A percentile compares a stretch with the other conserved stretches of the same genome.
These are phyloP conservation scores for Gymnocypris eckloni DNA, from an alignment of 2,797 vertebrate genomes.

Conservation along the genomic window DNA sequence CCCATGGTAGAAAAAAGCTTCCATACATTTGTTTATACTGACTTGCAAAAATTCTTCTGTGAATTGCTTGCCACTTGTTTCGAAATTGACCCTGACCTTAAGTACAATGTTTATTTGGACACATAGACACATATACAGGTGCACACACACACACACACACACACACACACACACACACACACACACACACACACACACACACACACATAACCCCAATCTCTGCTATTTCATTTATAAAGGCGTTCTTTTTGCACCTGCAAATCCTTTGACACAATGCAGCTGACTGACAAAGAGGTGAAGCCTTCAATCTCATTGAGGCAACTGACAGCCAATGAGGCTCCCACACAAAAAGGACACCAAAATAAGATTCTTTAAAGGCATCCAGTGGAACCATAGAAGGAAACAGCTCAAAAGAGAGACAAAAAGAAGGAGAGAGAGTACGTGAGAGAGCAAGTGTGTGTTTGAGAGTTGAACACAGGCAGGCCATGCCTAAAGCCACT, in stretches of 20 bases:
- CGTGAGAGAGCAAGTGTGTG: slow-evolving; percentile 36
- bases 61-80: slow-evolving; percentile 41
- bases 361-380: slow-evolving; percentile 61
- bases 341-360: slow-evolving; percentile 66
- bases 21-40: neutral
- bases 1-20: neutral
- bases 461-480: slow-evolving; percentile 62
- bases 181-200: slow-evolving; percentile 25
- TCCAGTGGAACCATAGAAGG: slow-evolving; percentile 68
- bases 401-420: slow-evolving; percentile 62
- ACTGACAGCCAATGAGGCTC: slow-evolving; percentile 67
- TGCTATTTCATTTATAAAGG: slow-evolving; percentile 60
- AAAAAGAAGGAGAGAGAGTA: slow-evolving; percentile 62
- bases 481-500: slow-evolving; percentile 52
- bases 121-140: slow-evolving; percentile 1
- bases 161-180: slow-evolving; percentile 9
- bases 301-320: slow-evolving; percentile 65
- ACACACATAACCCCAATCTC: slow-evolving; percentile 25
- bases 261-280: slow-evolving; percentile 70
- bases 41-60: slow-evolving; percentile 22
- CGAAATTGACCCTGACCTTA: slow-evolving; percentile 38
- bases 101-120: slow-evolving; percentile 50
- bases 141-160: slow-evolving; percentile 1
- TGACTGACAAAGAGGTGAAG: slow-evolving; percentile 69
- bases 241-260: slow-evolving; percentile 71